Evolutionary conservation across 1,140 invertebrate species (phyloP), one percentile per base, ranked within the genome.

Genomic region (Pachypeltis micranthus): DNA sequence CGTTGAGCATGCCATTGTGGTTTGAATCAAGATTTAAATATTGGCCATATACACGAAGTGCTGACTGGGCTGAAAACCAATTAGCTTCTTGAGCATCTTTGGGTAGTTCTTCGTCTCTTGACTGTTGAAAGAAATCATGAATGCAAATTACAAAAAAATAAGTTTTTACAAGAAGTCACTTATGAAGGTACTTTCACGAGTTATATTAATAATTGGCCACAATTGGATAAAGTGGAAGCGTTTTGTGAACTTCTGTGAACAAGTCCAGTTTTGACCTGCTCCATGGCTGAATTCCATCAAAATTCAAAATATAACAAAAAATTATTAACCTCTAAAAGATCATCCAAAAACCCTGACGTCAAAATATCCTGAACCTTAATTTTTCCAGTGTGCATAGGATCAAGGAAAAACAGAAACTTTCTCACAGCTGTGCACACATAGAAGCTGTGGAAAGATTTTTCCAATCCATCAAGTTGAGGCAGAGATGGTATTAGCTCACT

Each of bases 331-430:
- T 93, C 89, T 19, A 96, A 74, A 39, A 98, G 76, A 76, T 97
- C 91, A 77, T 96, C 91, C 0, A 98, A 74, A 75, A 97, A 91
- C 57, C 90, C 90, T 67, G 90, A 94, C 1, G 89, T 87, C 19
- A 97, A 75, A 67, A 97, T 90, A 73, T 96, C 93, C 62, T 88
- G 80, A 10, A 51, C 47, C 19, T 51, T 51, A 21, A 98, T 88
- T 70, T 87, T 81, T 1, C 91, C 91, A 0, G 90, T 91, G 69
- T 88, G 79, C 54, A 94, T 73, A 0, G 90, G 90, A 77, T 98
- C 94, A 1, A 98, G 75, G 70, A 96, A 98, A 74, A 98, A 98
- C 66, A 96, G 84, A 74, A 98, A 96, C 71, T 96, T 96, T 66
- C 93, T 81, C 0, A 93, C 91, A 21, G 91, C 93, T 10, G 93